A percentile compares a stretch with the other conserved stretches of the same genome.
Conservation (phyloP, 2,113 vertebrate species). For the Bostrychus sinensis region DNA sequence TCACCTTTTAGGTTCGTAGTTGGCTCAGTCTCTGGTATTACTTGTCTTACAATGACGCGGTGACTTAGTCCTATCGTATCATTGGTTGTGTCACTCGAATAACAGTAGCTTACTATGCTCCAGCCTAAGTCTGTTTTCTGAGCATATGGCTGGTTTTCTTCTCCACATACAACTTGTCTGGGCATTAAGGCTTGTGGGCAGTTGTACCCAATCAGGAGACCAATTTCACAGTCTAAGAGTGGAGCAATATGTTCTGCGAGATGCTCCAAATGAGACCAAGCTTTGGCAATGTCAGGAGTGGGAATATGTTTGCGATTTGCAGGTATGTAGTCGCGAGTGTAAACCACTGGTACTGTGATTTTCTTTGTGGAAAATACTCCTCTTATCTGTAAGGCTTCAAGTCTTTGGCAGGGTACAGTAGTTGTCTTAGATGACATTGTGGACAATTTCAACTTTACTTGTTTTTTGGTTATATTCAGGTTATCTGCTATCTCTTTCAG, state of each 20-base stretch:
- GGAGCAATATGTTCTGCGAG: constrained; percentile 15
- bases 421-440: constrained; percentile 34
- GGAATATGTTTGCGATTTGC: too few relatives aligned
- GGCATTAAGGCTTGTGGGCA: constrained; percentile 30
- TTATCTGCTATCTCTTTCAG: constrained; percentile 29
- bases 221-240: constrained; percentile 14
- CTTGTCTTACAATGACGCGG: neutral
- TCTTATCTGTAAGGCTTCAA: too few relatives aligned
- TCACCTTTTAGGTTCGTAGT: too few relatives aligned
- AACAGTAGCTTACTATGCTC: constrained; percentile 14
- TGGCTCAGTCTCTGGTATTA: neutral
- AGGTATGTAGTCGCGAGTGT: too few relatives aligned
- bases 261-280: constrained; percentile 35
- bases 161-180: too few relatives aligned
- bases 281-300: constrained; percentile 19
- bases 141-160: constrained; percentile 6
- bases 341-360: too few relatives aligned
- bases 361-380: too few relatives aligned
- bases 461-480: constrained; percentile 15
- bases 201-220: neutral
- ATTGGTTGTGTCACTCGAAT: neutral
- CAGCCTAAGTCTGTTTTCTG: constrained; percentile 3
- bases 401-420: constrained; percentile 18
- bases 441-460: constrained; percentile 16
- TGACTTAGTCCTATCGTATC: constrained; percentile 39